Conservation (phyloP, 2,113 vertebrate species). For the Romanogobio albipinnatus region DNA sequence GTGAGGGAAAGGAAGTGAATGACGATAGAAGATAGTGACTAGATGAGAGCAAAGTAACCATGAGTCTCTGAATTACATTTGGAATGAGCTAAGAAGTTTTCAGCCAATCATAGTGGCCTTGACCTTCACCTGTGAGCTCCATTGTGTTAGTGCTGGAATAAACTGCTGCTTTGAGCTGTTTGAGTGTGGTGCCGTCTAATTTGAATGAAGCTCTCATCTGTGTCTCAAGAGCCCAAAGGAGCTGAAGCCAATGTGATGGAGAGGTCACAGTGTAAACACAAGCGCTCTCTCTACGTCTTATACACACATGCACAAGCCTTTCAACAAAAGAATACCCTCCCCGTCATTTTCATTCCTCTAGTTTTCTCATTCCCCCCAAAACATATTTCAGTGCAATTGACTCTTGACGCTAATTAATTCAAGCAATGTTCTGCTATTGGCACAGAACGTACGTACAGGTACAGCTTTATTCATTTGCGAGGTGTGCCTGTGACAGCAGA, state of each 20-base stretch:
- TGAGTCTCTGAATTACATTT: neutral
- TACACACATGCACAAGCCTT: neutral
- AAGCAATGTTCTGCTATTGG: neutral
- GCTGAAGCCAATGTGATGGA: slow-evolving; percentile 21
- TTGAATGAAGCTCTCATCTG: slow-evolving; percentile 29
- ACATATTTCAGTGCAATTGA: neutral
- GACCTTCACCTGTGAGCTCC: slow-evolving; percentile 15
- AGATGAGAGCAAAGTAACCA: slow-evolving; percentile 6
- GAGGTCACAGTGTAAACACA: slow-evolving; percentile 40
- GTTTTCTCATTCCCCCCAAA: slow-evolving; percentile 7
- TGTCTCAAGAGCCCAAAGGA: slow-evolving; percentile 36
- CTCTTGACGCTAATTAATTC: slow-evolving; percentile 7
- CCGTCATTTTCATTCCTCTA: slow-evolving; percentile 8
- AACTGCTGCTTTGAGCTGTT: slow-evolving; percentile 29
- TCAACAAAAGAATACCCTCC: neutral
- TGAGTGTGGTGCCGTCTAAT: slow-evolving; percentile 16
- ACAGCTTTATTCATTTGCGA: slow-evolving; percentile 50
- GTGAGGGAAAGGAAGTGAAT: slow-evolving; percentile 18
- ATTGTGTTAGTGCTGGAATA: slow-evolving; percentile 8
- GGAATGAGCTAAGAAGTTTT: neutral
- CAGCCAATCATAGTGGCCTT: slow-evolving; percentile 11
- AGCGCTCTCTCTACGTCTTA: neutral
- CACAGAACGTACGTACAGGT: slow-evolving; percentile 6
- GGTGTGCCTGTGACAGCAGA: slow-evolving; percentile 34
- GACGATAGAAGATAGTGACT: neutral